A percentile compares a stretch with the other conserved stretches of the same genome.
Conservation (phyloP, 2,797 vertebrate species). For the Silurus lanzhouensis region DNA sequence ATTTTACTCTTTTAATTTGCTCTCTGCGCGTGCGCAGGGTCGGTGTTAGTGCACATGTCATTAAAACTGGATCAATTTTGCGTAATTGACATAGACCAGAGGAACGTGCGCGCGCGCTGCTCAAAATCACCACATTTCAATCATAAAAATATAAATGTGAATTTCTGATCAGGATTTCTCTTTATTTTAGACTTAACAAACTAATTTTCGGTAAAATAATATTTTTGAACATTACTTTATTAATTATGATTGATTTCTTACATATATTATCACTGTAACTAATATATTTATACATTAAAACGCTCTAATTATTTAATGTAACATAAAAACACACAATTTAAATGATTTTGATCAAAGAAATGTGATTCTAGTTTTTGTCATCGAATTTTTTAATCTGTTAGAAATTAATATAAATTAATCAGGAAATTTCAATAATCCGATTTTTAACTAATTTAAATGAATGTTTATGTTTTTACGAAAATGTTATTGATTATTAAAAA, state of each 20-base stretch:
- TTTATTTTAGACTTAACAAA: neutral
- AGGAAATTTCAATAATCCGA: neutral
- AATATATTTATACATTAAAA: too few species aligned
- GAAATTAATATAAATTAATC: neutral
- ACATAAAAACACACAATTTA: too few species aligned
- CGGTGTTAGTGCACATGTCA: neutral
- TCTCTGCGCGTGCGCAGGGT: neutral
- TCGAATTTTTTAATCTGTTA: neutral
- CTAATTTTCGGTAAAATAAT: too few species aligned
- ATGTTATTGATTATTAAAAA: too few species aligned
- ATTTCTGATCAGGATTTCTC: neutral
- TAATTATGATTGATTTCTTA: too few species aligned
- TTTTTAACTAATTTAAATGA: slow-evolving; percentile 7
- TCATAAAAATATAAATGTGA: neutral
- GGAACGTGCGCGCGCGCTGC: neutral
- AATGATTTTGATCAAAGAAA: too few species aligned
- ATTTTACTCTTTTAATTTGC: neutral
- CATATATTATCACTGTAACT: too few species aligned
- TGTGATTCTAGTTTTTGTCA: neutral
- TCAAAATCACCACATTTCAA: neutral
- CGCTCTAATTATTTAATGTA: too few species aligned
- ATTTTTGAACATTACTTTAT: too few species aligned
- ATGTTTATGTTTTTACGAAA: neutral
- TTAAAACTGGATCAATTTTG: neutral
- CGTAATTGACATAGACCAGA: neutral